A percentile compares a stretch with the other conserved stretches of the same genome.
Conservation (phyloP, 2,888 invertebrate species). For the Corythucha ciliata region DNA sequence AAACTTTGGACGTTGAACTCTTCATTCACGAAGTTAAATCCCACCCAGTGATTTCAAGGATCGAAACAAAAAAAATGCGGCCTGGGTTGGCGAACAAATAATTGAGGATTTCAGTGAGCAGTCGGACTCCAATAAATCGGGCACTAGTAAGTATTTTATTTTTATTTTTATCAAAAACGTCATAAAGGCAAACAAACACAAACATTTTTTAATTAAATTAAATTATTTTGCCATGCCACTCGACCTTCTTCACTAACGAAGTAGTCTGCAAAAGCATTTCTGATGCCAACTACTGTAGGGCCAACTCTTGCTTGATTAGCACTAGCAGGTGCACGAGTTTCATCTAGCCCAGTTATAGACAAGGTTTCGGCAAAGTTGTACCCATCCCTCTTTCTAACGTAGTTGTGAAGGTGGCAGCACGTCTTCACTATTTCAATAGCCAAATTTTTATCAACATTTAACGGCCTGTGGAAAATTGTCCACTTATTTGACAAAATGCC, state of each 20-base stretch:
- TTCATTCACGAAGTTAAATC: slow-evolving; percentile 4
- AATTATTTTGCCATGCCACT: slow-evolving; percentile 14
- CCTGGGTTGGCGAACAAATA: too few species aligned
- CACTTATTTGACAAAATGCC: slow-evolving; percentile 14
- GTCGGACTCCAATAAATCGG: too few species aligned
- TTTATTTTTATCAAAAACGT: too few species aligned
- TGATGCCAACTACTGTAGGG: neutral
- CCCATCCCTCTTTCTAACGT: slow-evolving; percentile 20
- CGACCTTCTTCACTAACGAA: slow-evolving; percentile 11
- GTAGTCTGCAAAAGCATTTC: slow-evolving; percentile 10
- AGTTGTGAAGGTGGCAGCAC: slow-evolving; percentile 23
- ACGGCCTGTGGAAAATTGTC: slow-evolving; percentile 24
- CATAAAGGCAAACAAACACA: too few species aligned
- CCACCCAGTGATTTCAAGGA: slow-evolving; percentile 9
- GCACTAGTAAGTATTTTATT: too few species aligned
- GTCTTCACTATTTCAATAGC: slow-evolving; percentile 17
- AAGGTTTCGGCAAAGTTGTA: slow-evolving; percentile 13
- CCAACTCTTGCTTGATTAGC: neutral
- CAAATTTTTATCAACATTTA: slow-evolving; percentile 18
- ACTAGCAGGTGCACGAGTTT: too few species aligned
- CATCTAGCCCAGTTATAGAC: neutral
- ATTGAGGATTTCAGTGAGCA: too few species aligned
- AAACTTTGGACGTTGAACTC: slow-evolving; percentile 1
- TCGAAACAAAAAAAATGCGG: slow-evolving; percentile 4
- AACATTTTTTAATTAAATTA: too few species aligned